Percentiles rank a stretch among this genome's conserved stretches.
Conservation (phyloP, 2,888 invertebrate species). For the Sympetrum striolatum region DNA sequence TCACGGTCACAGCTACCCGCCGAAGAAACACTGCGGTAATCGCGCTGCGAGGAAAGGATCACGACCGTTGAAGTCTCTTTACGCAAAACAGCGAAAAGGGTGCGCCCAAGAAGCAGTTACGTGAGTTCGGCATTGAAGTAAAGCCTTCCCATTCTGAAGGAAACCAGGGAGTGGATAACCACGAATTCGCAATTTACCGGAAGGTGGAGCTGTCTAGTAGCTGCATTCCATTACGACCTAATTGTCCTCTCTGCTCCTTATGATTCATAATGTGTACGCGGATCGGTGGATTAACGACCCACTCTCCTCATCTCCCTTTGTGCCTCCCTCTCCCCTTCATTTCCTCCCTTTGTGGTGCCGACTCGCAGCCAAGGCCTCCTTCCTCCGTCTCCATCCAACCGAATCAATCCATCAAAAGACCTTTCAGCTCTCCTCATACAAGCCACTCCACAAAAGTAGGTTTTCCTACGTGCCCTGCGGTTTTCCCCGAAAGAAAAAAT, state of each 20-base stretch:
- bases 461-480: not conserved
- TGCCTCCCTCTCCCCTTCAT: not conserved
- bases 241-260: not conserved
- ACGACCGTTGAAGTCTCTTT: no score
- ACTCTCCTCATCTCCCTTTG: not conserved
- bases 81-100: no score
- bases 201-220: not conserved
- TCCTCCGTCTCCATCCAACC: not conserved
- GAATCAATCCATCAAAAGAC: not conserved
- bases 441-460: not conserved
- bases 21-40: no score
- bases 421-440: not conserved
- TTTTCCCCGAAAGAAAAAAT: not conserved
- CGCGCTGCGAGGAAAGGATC: no score
- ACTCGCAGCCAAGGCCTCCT: not conserved
- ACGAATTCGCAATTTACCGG: no score
- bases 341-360: not conserved
- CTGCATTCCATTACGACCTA: not conserved
- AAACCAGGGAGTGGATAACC: no score
- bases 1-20: no score
- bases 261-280: not conserved
- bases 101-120: no score
- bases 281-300: not conserved
- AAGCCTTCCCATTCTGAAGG: no score
- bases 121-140: no score